phyloP scores from a whole-genome alignment of 2,888 invertebrate genomes.

The Nomada fabriciana region DNA sequence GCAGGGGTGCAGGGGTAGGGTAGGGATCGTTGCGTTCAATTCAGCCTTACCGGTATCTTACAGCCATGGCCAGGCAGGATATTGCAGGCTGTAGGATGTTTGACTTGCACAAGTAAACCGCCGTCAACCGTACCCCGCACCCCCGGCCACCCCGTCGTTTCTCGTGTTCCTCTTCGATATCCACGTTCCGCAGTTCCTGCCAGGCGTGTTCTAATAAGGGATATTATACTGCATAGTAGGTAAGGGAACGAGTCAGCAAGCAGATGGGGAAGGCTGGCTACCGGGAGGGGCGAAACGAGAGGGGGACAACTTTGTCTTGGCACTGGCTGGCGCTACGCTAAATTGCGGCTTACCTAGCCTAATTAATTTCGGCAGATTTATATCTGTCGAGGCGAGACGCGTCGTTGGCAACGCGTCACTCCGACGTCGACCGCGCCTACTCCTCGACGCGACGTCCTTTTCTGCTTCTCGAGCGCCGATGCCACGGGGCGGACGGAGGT shows the following conservation, averaged over 20 bases:
- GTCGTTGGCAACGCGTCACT: slow-evolving; percentile 49
- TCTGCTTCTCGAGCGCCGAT: neutral
- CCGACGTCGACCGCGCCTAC: slow-evolving; percentile 43
- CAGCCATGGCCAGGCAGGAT: slow-evolving; percentile 75
- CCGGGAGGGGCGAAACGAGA: slow-evolving; percentile 36
- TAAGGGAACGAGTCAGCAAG: slow-evolving; percentile 13
- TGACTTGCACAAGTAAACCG: slow-evolving; percentile 81
- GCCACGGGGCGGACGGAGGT: too few species aligned
- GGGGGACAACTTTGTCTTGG: slow-evolving; percentile 67
- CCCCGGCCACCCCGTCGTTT: slow-evolving; percentile 49
- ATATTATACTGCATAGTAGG: slow-evolving; percentile 65
- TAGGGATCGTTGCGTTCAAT: slow-evolving; percentile 60
- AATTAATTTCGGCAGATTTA: slow-evolving; percentile 75
- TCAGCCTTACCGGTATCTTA: slow-evolving; percentile 77
- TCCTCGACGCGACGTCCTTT: slow-evolving; percentile 14
- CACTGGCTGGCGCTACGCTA: slow-evolving; percentile 66
- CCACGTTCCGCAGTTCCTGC: slow-evolving; percentile 63
- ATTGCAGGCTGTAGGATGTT: slow-evolving; percentile 80
- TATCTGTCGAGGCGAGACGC: slow-evolving; percentile 55
- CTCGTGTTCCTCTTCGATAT: slow-evolving; percentile 66
- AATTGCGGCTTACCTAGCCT: slow-evolving; percentile 77
- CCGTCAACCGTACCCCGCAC: slow-evolving; percentile 61
- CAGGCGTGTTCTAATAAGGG: slow-evolving; percentile 71
- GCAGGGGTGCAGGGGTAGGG: neutral
- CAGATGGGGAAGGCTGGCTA: neutral